phyloP scores from a whole-genome alignment of 1,140 invertebrate genomes.

The Solen grandis region DNA sequence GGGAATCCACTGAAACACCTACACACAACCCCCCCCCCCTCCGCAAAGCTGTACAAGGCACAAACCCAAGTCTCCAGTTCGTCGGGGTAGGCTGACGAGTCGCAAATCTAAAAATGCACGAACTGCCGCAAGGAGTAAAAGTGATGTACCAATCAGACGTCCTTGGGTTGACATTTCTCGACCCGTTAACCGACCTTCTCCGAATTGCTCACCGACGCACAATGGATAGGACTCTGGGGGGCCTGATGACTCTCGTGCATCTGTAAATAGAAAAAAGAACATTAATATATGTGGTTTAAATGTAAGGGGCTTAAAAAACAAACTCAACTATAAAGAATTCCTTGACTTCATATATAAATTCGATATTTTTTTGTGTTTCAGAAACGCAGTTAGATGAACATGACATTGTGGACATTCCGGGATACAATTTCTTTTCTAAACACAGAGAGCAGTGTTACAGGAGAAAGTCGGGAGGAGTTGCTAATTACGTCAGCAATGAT shows the following conservation, averaged over 20 bases:
- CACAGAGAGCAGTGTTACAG: constrained; percentile 13
- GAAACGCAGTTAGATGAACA: constrained; percentile 7
- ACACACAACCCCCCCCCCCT: neutral
- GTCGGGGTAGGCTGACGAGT: neutral
- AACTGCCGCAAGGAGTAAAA: neutral
- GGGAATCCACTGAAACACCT: neutral
- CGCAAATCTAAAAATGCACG: neutral
- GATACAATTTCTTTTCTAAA: constrained; percentile 18
- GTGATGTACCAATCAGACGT: neutral
- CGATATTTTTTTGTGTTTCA: constrained; percentile 34
- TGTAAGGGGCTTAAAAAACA: constrained; percentile 17
- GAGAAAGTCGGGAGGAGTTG: constrained; percentile 23
- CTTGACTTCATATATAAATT: neutral
- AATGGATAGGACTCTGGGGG: neutral
- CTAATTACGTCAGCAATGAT: neutral
- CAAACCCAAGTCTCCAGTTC: neutral
- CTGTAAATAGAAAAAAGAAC: neutral
- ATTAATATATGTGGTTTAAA: constrained; percentile 11
- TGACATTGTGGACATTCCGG: constrained; percentile 14
- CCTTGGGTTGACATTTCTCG: neutral
- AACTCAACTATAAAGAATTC: constrained; percentile 18
- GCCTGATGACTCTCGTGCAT: neutral
- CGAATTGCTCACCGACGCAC: neutral
- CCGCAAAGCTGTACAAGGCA: neutral
- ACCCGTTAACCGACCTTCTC: neutral